Evolutionary conservation across 2,888 invertebrate species (phyloP).

Genomic region (Caenorhabditis sp.): DNA sequence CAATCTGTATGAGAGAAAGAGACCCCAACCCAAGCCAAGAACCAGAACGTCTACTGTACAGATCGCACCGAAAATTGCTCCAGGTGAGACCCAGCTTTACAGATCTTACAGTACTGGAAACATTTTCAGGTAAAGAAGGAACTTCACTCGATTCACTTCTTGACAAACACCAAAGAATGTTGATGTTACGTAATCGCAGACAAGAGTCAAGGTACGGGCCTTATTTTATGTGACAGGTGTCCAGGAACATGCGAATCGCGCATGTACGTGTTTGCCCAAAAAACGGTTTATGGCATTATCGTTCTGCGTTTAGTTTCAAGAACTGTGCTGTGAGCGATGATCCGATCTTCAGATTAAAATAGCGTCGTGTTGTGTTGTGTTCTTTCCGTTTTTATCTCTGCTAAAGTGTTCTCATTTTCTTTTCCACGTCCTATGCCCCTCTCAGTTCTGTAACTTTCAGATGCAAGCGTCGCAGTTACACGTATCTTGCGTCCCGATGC

Average conservation of each 20-base stretch:
- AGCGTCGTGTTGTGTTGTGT: background rate
- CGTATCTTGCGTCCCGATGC: conserved; percentile 48
- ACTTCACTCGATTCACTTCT: conserved; percentile 62
- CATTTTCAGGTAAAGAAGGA: conserved; percentile 50
- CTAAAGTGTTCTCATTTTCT: conserved; percentile 1
- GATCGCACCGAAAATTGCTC: conserved; percentile 40
- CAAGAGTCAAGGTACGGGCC: conserved; percentile 52
- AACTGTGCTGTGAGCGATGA: conserved; percentile 47
- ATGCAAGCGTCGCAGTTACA: conserved; percentile 59
- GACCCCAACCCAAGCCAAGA: conserved; percentile 37
- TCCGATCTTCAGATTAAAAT: conserved; percentile 26
- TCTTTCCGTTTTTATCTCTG: conserved; percentile 7
- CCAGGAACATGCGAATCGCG: conserved; percentile 4
- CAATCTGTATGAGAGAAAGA: conserved; percentile 54
- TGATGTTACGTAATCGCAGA: conserved; percentile 47
- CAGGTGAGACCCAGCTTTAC: too few relatives aligned
- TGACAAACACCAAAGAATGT: conserved; percentile 60
- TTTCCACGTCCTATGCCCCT: too few relatives aligned
- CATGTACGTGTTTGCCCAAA: conserved; percentile 4
- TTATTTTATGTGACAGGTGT: conserved; percentile 34
- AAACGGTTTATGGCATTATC: background rate
- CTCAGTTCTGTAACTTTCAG: too few relatives aligned
- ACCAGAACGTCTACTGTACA: conserved; percentile 26
- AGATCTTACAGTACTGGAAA: background rate
- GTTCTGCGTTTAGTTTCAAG: background rate